Percentiles rank a stretch among this genome's conserved stretches.
These are phyloP conservation scores for Pterois miles DNA, from an alignment of 2,797 vertebrate species.

Conservation along the genomic window DNA sequence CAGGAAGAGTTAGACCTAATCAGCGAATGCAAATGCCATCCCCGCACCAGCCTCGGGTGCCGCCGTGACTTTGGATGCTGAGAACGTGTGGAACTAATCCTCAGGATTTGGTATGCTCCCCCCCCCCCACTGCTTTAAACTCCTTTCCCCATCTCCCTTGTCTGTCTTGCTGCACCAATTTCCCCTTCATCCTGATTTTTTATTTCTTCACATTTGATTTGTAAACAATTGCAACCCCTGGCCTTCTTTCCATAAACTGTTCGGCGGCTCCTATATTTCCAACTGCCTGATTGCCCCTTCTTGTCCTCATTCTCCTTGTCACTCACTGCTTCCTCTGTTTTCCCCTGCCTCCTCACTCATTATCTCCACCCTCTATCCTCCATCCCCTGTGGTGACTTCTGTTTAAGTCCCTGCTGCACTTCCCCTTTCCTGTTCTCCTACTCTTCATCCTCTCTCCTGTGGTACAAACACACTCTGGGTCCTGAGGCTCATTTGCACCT, in stretches of 20 bases:
- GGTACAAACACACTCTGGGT: conserved; percentile 27
- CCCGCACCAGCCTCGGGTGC: conserved; percentile 38
- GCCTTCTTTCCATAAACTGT: conserved; percentile 35
- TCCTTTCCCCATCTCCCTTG: conserved; percentile 25
- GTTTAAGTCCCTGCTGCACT: conserved; percentile 18
- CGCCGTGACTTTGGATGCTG: conserved; percentile 46
- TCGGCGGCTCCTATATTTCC: conserved; percentile 22
- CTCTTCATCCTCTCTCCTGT: conserved; percentile 16
- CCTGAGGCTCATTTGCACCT: conserved; percentile 73
- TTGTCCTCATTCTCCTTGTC: conserved; percentile 50
- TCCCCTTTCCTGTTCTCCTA: conserved; percentile 16
- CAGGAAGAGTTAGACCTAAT: conserved; percentile 55
- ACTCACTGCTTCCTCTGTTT: conserved; percentile 30
- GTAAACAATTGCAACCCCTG: conserved; percentile 9
- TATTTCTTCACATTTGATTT: conserved; percentile 16
- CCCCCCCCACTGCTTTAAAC: conserved; percentile 28
- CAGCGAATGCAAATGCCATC: conserved; percentile 60
- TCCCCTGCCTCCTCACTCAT: conserved; percentile 41
- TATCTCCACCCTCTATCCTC: conserved; percentile 45
- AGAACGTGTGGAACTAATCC: conserved; percentile 72
- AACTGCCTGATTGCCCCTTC: conserved; percentile 21
- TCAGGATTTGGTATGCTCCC: conserved; percentile 46
- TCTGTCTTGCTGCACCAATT: conserved; percentile 18
- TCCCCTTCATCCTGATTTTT: neutral
- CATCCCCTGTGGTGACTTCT: conserved; percentile 34